Percentiles rank a stretch among this genome's conserved stretches.
Conservation (phyloP, 2,797 vertebrate species). For the Sebastes variabilis region DNA sequence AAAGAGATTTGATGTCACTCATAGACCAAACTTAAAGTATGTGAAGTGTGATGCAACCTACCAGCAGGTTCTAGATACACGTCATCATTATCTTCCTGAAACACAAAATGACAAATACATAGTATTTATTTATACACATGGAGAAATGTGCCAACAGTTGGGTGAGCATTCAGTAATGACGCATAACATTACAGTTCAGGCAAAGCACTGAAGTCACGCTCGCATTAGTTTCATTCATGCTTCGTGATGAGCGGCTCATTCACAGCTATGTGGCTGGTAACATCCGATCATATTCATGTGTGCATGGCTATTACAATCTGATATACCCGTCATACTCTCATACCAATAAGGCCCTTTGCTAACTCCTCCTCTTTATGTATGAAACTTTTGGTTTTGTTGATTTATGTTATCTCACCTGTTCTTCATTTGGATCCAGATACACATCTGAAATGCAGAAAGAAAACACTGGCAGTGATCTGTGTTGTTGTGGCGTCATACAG, state of each 20-base stretch:
- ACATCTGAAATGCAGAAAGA: conserved; percentile 76
- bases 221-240: neutral
- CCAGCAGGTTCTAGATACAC: conserved; percentile 82
- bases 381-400: neutral
- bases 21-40: neutral
- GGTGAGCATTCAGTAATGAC: neutral
- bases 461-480: neutral
- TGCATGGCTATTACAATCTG: neutral
- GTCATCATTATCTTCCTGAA: conserved; percentile 74
- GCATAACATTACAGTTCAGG: neutral
- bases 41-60: conserved; percentile 33
- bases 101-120: conserved; percentile 24
- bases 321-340: neutral
- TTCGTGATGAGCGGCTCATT: neutral
- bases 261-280: neutral
- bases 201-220: neutral
- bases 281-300: neutral
- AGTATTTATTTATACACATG: neutral
- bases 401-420: conserved; percentile 63
- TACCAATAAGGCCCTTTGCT: neutral
- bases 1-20: neutral
- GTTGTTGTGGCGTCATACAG: neutral
- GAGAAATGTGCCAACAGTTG: neutral
- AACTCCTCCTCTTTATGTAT: neutral
- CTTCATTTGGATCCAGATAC: conserved; percentile 84